Evolutionary conservation across 1,140 invertebrate genomes (phyloP).

Genomic region (Formica selysi): DNA sequence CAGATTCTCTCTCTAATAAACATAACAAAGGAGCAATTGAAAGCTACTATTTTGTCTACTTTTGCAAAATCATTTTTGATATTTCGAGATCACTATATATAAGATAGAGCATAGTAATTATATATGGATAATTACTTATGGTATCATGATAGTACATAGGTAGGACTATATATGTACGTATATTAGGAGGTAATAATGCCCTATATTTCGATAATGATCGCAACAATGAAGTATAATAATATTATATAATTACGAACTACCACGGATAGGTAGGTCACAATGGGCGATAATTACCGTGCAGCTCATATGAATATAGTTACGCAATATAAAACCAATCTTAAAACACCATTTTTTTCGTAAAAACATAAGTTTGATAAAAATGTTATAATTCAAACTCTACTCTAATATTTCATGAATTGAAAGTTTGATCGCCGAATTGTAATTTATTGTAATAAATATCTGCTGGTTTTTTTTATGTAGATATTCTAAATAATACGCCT

Average conservation of each 20-base stretch:
- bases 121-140: not conserved
- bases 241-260: slow-evolving; percentile 4
- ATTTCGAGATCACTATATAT: not conserved
- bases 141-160: too few species aligned
- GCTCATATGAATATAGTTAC: not conserved
- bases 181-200: not conserved
- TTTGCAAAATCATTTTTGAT: slow-evolving; percentile 2
- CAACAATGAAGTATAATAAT: slow-evolving; percentile 1
- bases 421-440: not conserved
- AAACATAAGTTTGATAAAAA: not conserved
- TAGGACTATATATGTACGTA: not conserved
- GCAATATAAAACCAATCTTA: not conserved
- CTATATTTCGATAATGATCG: slow-evolving; percentile 10
- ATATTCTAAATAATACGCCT: not conserved
- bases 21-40: slow-evolving; percentile 7
- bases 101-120: not conserved
- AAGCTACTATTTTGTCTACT: not conserved
- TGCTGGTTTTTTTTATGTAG: too few species aligned
- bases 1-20: not conserved
- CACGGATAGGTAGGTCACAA: not conserved
- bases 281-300: not conserved
- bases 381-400: not conserved
- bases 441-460: slow-evolving; percentile 4
- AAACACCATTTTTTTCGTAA: not conserved
- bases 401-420: not conserved